Evolutionary conservation across 2,888 invertebrate species (phyloP), one percentile per base, ranked within the genome.

Genomic region (Scelioninae gen. 1): DNA sequence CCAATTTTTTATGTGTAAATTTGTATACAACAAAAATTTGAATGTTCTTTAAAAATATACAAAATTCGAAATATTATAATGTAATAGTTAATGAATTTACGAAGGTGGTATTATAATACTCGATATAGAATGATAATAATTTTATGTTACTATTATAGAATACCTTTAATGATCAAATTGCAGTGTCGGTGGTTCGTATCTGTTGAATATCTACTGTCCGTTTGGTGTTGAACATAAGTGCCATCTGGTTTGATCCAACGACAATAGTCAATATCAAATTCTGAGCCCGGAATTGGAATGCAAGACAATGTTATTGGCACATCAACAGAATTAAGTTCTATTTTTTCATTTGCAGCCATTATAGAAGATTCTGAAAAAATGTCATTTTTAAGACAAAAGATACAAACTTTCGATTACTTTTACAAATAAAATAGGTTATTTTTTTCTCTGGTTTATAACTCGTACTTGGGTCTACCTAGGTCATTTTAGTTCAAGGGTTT

Each of bases 181-280:
- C 91, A 91, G 55, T 81, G 56, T 32, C 84, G 83, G 56, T 72
- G 62, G 78, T 65, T 74, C 45, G 65, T 79, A 60, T 60, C 62
- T 55, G 84, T 83, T 7, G 31, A 63, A 81, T 89, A 89, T 75
- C 84, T 85, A 72, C 76, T 62, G 58, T 84, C 66, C 34, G 29
- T 23, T 63, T 72, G 55, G 55, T 63, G 58, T 51, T 87, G 85
- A 83, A 91, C 88, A 83, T 89, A 89, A 40, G 81, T 82, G 79
- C 91, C 90, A 72, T 88, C 85, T 38, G 91, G 91, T 60, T 87
- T 89, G 60, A 92, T 83, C 91, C 91, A 91, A 58, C 90, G 88
- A 69, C 91, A 91, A 63, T 90, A 88, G 72, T 88, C 84, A 77
- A 91, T 86, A 29, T 84, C 83, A 23, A 84, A 87, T 63, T 88